Evolutionary conservation across 2,888 invertebrate species (phyloP).

Genomic region (Seladonia tumulorum): DNA sequence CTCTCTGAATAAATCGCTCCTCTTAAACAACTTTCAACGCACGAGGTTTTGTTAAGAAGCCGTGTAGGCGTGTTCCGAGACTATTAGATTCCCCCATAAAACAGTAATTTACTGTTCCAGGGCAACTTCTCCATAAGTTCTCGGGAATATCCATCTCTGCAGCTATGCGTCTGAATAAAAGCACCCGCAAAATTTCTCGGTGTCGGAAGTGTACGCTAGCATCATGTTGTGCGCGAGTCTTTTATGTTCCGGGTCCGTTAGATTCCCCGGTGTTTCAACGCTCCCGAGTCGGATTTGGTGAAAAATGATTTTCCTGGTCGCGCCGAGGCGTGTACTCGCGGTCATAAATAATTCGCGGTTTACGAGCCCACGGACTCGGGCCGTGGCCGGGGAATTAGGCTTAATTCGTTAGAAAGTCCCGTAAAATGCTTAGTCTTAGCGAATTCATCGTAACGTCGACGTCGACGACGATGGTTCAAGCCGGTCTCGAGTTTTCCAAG

Average conservation of each 20-base stretch:
- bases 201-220: background rate
- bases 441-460: slow-evolving; percentile 58
- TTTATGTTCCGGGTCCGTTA: background rate
- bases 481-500: slow-evolving; percentile 19
- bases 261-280: background rate
- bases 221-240: background rate
- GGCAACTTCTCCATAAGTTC: background rate
- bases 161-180: background rate
- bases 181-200: background rate
- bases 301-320: slow-evolving; percentile 34
- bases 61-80: background rate
- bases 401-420: slow-evolving; percentile 77
- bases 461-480: slow-evolving; percentile 34
- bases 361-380: slow-evolving; percentile 73
- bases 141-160: background rate
- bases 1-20: background rate
- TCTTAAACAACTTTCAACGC: background rate
- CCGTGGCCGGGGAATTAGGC: slow-evolving; percentile 52
- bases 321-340: slow-evolving; percentile 3
- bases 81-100: background rate
- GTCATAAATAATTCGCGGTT: slow-evolving; percentile 69
- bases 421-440: slow-evolving; percentile 72
- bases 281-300: background rate
- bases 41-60: background rate
- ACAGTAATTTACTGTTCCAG: background rate